Evolutionary conservation across 2,113 vertebrate species (phyloP).

Genomic region (Cranoglanis bouderius): DNA sequence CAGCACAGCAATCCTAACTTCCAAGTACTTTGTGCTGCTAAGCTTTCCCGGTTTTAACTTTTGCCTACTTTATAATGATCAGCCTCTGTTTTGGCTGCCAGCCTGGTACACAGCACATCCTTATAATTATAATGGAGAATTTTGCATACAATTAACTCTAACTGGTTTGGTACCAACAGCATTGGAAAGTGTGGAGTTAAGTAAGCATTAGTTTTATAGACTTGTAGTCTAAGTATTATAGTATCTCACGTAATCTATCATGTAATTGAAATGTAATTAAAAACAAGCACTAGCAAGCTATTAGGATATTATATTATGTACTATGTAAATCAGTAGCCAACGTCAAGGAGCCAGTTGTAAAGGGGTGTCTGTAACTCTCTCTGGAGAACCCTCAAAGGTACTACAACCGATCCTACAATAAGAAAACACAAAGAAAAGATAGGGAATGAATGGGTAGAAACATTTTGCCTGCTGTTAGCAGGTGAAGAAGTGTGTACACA

Average conservation of each 20-base stretch:
- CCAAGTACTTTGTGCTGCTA: background rate
- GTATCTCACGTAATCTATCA: background rate
- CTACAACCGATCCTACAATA: background rate
- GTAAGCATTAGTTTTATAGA: background rate
- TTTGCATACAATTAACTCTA: background rate
- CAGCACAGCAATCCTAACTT: background rate
- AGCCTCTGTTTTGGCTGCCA: background rate
- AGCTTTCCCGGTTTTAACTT: background rate
- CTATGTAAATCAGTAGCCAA: background rate
- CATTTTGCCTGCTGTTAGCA: background rate
- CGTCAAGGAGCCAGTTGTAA: background rate
- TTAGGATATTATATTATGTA: background rate
- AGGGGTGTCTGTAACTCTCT: background rate
- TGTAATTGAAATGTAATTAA: background rate
- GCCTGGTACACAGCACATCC: background rate
- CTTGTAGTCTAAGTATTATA: background rate
- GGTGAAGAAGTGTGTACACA: background rate
- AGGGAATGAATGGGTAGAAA: background rate
- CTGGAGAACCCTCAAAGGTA: background rate
- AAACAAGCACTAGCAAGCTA: background rate
- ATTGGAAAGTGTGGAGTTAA: background rate
- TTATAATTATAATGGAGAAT: background rate
- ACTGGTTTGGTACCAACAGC: background rate
- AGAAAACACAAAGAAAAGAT: background rate
- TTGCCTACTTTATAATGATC: background rate